Percentiles rank a stretch among this genome's conserved stretches.
Conservation (phyloP, 2,113 vertebrate species). For the Grammomys surdaster region DNA sequence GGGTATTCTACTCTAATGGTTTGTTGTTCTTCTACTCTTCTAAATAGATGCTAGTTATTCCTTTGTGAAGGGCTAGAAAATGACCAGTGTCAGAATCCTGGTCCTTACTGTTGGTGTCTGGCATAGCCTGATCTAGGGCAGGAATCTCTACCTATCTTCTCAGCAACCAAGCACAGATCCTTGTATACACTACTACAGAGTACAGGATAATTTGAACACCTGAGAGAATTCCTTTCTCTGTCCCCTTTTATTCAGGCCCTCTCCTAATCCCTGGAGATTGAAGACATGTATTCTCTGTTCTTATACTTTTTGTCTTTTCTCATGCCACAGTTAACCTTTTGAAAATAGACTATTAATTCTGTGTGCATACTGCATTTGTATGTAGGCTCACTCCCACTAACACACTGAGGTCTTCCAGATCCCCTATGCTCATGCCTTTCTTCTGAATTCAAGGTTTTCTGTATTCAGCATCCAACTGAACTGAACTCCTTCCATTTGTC, state of each 20-base stretch:
- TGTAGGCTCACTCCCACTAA: not conserved
- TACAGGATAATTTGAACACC: not conserved
- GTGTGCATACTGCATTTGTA: not conserved
- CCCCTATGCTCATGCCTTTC: not conserved
- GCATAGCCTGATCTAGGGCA: constrained; percentile 50
- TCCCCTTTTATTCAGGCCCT: not conserved
- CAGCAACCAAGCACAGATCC: constrained; percentile 87
- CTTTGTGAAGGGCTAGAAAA: constrained; percentile 50
- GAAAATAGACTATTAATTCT: not conserved
- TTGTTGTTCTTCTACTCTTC: constrained; percentile 84
- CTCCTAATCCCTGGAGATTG: not conserved
- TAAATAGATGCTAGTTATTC: constrained; percentile 32
- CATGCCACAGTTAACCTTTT: not conserved
- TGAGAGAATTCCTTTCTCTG: not conserved
- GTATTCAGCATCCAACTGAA: not conserved
- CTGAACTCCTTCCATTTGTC: not conserved
- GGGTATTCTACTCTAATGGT: constrained; percentile 79
- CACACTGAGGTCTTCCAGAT: not conserved
- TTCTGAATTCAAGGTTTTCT: not conserved
- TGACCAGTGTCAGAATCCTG: constrained; percentile 35
- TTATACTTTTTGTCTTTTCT: not conserved
- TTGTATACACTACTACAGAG: not conserved
- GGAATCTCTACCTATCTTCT: constrained; percentile 83
- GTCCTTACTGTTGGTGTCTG: constrained; percentile 75
- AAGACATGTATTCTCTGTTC: not conserved